These are phyloP conservation scores for Prionace glauca DNA, from an alignment of 2,797 vertebrate genomes.

Conservation along the genomic window DNA sequence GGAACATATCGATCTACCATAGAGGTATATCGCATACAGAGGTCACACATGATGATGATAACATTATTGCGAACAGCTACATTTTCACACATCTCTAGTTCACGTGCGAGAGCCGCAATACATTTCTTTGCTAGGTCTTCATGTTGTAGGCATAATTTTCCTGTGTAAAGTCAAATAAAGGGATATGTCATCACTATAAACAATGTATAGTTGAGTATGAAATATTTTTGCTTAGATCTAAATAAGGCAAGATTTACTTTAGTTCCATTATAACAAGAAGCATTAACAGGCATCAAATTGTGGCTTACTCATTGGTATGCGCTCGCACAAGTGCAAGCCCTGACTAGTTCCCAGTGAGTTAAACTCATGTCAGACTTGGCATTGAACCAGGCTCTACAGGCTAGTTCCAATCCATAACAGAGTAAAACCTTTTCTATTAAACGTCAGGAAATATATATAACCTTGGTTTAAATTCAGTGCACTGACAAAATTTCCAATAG, in stretches of 20 bases:
- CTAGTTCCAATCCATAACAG: neutral
- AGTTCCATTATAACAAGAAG: neutral
- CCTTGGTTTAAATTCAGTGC: neutral
- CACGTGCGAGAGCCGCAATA: conserved; percentile 76
- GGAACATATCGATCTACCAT: conserved; percentile 78
- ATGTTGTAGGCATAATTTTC: conserved; percentile 85
- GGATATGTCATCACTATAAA: neutral
- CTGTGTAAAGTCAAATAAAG: conserved; percentile 51
- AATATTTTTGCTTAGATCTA: neutral
- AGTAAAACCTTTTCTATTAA: neutral
- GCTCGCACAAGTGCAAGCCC: neutral
- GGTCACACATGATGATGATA: conserved; percentile 79
- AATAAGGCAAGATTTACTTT: neutral
- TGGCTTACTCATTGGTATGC: neutral
- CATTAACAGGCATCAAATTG: neutral
- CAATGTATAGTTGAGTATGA: neutral
- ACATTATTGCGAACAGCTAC: conserved; percentile 78
- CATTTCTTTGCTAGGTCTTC: conserved; percentile 77
- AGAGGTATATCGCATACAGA: conserved; percentile 85
- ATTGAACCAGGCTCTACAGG: neutral
- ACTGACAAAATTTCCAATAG: neutral
- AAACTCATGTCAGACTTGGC: neutral
- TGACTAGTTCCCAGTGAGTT: neutral
- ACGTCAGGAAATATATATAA: neutral
- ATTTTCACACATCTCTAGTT: conserved; percentile 73